Evolutionary conservation across 2,888 invertebrate genomes (phyloP).

Genomic region (Synergus itoensis): DNA sequence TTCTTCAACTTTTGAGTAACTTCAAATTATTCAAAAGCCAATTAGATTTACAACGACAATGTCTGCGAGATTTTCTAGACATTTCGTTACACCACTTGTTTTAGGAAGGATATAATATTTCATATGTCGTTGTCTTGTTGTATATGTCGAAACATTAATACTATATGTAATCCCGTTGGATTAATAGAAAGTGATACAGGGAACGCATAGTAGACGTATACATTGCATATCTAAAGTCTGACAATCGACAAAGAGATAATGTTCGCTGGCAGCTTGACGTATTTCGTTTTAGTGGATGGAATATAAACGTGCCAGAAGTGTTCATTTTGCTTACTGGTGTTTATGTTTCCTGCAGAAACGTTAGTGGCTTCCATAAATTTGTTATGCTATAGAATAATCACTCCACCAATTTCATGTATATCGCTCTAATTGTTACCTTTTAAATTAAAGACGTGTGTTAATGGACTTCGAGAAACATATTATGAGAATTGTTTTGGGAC

Average conservation of each 20-base stretch:
- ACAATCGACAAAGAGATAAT: neutral
- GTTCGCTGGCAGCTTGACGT: neutral
- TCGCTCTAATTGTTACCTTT: neutral
- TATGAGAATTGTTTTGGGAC: too few relatives aligned
- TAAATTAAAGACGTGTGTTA: neutral
- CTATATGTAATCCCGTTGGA: neutral
- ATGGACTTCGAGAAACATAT: neutral
- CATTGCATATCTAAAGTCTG: neutral
- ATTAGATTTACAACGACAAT: too few relatives aligned
- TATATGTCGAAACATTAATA: too few relatives aligned
- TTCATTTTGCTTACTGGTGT: neutral
- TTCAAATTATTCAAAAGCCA: too few relatives aligned
- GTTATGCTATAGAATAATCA: neutral
- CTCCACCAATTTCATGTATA: neutral
- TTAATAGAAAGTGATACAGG: neutral
- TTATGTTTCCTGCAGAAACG: neutral
- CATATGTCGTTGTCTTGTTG: neutral
- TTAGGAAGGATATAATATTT: neutral
- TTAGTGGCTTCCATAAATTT: neutral
- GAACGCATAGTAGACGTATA: neutral
- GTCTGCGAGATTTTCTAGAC: too few relatives aligned
- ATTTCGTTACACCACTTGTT: too few relatives aligned
- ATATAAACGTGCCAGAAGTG: conserved; percentile 7
- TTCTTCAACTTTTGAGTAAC: too few relatives aligned
- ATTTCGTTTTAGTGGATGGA: neutral